Percentiles rank a stretch among this genome's conserved stretches.
phyloP scores from a whole-genome alignment of 2,113 vertebrate genomes.

The Otis tarda region DNA sequence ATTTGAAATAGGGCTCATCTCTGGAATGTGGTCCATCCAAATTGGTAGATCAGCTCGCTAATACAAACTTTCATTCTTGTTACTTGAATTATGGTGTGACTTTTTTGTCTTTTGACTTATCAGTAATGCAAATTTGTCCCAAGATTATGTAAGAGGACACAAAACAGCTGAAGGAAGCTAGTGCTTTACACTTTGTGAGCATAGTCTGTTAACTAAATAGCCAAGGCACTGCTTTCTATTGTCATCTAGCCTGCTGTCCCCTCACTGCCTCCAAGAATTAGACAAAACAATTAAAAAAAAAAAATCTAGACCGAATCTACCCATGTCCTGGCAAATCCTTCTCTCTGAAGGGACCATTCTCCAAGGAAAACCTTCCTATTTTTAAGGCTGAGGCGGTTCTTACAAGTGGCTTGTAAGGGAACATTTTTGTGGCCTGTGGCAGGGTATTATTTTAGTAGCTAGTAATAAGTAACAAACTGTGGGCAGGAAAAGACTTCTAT shows the following conservation, averaged over 20 bases:
- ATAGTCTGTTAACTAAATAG: not conserved
- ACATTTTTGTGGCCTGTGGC: conserved; percentile 48
- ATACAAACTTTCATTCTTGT: not conserved
- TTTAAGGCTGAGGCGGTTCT: conserved; percentile 3
- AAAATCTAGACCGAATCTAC: not conserved
- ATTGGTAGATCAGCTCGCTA: not conserved
- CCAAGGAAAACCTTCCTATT: not conserved
- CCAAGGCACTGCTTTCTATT: not conserved
- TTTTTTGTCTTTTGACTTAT: not conserved
- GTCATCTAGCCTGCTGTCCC: not conserved
- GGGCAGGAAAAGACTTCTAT: not conserved
- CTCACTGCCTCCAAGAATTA: not conserved
- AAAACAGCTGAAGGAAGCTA: not conserved
- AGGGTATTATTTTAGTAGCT: conserved; percentile 53
- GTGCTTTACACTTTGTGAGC: not conserved
- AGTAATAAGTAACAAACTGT: conserved; percentile 38
- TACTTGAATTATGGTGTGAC: not conserved
- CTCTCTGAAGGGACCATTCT: not conserved
- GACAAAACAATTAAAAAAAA: not conserved
- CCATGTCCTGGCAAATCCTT: not conserved
- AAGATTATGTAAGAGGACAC: not conserved
- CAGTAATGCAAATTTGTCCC: not conserved
- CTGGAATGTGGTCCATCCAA: not conserved
- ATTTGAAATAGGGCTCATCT: not conserved
- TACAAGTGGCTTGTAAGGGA: conserved; percentile 25